Evolutionary conservation across 1,140 invertebrate genomes (phyloP), one percentile per base, ranked within the genome.

Genomic region (Macrostomum lignano): DNA sequence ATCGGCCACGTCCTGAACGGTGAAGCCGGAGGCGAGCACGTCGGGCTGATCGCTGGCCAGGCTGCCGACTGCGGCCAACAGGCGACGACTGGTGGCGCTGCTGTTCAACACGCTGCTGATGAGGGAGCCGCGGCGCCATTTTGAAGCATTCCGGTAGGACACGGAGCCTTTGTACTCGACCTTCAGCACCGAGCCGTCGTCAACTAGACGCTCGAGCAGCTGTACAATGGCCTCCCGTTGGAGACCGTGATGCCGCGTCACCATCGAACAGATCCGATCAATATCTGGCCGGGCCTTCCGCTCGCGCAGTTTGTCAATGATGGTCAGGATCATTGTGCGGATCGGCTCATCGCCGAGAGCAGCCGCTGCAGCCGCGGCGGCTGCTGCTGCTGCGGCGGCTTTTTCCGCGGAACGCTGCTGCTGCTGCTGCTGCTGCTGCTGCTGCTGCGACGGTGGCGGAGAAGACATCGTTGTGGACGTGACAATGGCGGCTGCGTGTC

Each of bases 131-230:
- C 44, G 47, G 38, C 44, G 46, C 44, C 49, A 60, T 43, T 55
- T 61, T 7, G 49, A 66, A 6, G 72, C 72, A 56, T 74, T 75
- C 40, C 74, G 60, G 44, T 76, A 77, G 52, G 71, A 74, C 28
- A 68, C 71, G 52, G 67, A 72, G 40, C 73, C 72, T 55, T 78
- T 77, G 52, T 76, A 77, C 44, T 75, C 72, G 3, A 77, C 74
- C 63, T 73, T 73, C 34, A 73, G 66, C 9, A 78, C 70, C 38
- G 68, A 66, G 47, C 70, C 69, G 25, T 65, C 65, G 43, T 73
- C 70, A 2, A 76, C 67, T 40, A 74, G 64, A 48, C 65, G 62
- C 47, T 73, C 68, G 1, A 78, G 52, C 51, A 73, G 69, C 17
- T 65, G 61, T 45, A 70, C 70, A 7, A 72, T 72, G 33, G 73